Percentiles rank a stretch among this genome's conserved stretches.
phyloP scores from a whole-genome alignment of 1,140 invertebrate species.

The Cotesia vestalis region DNA sequence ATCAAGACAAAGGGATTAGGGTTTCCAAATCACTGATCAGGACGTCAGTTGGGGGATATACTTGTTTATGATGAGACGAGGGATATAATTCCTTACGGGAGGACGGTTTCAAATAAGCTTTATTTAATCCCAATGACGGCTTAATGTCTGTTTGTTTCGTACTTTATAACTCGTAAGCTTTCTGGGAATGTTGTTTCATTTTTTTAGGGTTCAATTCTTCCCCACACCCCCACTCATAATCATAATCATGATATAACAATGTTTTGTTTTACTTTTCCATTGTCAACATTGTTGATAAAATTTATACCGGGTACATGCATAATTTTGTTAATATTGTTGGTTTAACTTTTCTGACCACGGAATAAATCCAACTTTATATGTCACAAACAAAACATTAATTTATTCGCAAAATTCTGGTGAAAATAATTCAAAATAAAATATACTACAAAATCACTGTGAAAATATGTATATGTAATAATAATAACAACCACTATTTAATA shows the following conservation, averaged over 20 bases:
- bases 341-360: no score
- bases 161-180: neutral
- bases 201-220: slow-evolving; percentile 6
- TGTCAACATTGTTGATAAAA: no score
- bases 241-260: no score
- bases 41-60: slow-evolving; percentile 11
- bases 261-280: no score
- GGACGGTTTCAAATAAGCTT: slow-evolving; percentile 20
- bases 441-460: no score
- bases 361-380: no score
- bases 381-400: slow-evolving; percentile 12
- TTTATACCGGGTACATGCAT: no score
- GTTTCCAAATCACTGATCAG: slow-evolving; percentile 52
- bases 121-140: slow-evolving; percentile 30
- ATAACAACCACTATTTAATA: no score
- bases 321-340: no score
- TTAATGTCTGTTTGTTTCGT: slow-evolving; percentile 33
- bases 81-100: neutral
- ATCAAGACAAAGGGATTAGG: slow-evolving; percentile 54
- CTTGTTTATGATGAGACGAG: slow-evolving; percentile 5
- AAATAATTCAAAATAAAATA: no score
- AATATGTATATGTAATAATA: no score
- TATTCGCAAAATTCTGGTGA: neutral
- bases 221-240: neutral
- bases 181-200: neutral